Evolutionary conservation across 2,113 vertebrate species (phyloP).

Genomic region (human (Homo sapiens)): GRCh38 chr11:102716501-102717000

Average conservation of each 20-base stretch:
- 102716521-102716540: background rate
- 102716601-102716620: background rate
- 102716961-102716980: background rate
- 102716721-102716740: background rate
- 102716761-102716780: background rate
- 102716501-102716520: background rate
- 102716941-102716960: background rate
- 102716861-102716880: background rate
- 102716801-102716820: background rate
- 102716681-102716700: background rate
- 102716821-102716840: background rate
- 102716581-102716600: background rate
- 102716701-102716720: rapidly evolving
- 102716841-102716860: background rate
- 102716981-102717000: background rate
- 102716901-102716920: background rate
- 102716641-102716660: background rate
- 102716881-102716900: background rate
- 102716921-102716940: background rate
- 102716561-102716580: background rate
- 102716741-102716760: background rate
- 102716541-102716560: background rate
- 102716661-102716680: background rate
- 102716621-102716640: background rate
- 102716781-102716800: background rate